These are phyloP conservation scores for Pollenia labialis DNA, from an alignment of 2,888 invertebrate species.

Conservation along the genomic window DNA sequence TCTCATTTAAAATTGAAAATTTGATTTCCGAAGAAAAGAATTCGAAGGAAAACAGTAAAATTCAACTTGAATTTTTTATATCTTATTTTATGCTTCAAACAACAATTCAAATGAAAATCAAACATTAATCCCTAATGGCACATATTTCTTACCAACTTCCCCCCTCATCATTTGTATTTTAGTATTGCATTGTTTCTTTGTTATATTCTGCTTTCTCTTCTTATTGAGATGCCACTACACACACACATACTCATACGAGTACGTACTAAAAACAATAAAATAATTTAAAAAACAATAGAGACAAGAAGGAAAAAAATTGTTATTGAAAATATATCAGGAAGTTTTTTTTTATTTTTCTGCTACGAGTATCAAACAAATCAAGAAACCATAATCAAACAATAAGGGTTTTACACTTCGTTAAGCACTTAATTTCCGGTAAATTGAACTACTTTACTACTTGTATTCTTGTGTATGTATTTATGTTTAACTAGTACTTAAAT, in stretches of 20 bases:
- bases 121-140: slow-evolving; percentile 40
- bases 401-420: slow-evolving; percentile 66
- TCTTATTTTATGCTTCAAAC: slow-evolving; percentile 26
- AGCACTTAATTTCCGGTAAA: slow-evolving; percentile 72
- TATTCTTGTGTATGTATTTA: not conserved
- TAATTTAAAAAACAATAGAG: not conserved
- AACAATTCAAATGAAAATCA: slow-evolving; percentile 44
- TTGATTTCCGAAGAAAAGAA: no score
- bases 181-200: not conserved
- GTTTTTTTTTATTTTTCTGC: not conserved
- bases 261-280: not conserved
- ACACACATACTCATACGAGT: not conserved
- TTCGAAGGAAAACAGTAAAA: no score
- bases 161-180: slow-evolving; percentile 7
- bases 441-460: not conserved
- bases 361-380: slow-evolving; percentile 43
- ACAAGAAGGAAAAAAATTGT: not conserved
- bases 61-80: no score
- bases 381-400: slow-evolving; percentile 51
- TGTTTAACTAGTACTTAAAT: not conserved
- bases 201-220: not conserved
- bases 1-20: no score
- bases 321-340: slow-evolving; percentile 19
- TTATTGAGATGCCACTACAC: not conserved
- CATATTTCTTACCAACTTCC: slow-evolving; percentile 17